Conservation (phyloP, 2,888 invertebrate species). For the Trachelus stipa region DNA sequence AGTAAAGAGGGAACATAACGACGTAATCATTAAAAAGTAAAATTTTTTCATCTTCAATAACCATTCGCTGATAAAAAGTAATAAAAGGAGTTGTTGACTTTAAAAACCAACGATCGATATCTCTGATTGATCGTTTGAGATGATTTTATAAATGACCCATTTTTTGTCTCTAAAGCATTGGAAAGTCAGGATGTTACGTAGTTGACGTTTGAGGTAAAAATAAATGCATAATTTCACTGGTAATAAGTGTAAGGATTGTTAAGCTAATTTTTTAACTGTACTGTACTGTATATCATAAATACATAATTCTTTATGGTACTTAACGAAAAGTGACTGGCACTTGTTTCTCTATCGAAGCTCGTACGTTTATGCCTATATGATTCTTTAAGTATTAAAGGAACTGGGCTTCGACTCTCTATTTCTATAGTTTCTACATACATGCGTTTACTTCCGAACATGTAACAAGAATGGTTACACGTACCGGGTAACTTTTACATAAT, state of each 20-base stretch:
- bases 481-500: slow-evolving; percentile 53
- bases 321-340: not conserved
- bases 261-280: not conserved
- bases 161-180: not conserved
- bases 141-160: not conserved
- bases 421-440: slow-evolving; percentile 31
- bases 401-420: slow-evolving; percentile 38
- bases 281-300: not conserved
- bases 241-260: not conserved
- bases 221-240: not conserved
- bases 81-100: not conserved
- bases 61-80: not conserved
- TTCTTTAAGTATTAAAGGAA: slow-evolving; percentile 1
- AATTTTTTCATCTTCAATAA: not conserved
- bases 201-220: not conserved
- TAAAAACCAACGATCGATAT: not conserved
- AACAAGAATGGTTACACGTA: slow-evolving; percentile 44
- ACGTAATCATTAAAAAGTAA: not conserved
- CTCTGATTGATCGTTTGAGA: not conserved
- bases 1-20: not conserved
- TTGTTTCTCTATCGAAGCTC: not conserved
- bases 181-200: not conserved
- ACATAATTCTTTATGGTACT: not conserved
- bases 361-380: not conserved
- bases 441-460: slow-evolving; percentile 45